A percentile compares a stretch with the other conserved stretches of the same genome.
phyloP scores from a whole-genome alignment of 1,140 invertebrate genomes.

The Anadara kagoshimensis region DNA sequence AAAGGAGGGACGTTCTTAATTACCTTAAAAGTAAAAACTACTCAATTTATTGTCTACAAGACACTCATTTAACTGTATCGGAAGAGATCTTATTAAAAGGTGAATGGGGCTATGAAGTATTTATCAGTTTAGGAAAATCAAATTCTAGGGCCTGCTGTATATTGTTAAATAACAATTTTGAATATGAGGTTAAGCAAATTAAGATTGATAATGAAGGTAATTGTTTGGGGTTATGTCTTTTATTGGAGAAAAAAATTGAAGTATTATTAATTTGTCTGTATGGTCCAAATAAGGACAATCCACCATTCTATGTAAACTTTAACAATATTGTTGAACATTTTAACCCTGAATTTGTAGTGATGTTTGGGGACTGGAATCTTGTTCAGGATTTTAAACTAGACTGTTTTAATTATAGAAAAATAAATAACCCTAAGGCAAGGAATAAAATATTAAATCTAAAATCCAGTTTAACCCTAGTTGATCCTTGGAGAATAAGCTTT shows the following conservation, averaged over 20 bases:
- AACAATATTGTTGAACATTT: neutral
- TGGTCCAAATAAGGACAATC: neutral
- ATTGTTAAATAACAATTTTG: conserved; percentile 4
- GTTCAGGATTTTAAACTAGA: neutral
- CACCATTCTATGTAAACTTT: neutral
- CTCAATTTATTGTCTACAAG: neutral
- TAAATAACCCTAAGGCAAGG: neutral
- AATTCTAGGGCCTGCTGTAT: neutral
- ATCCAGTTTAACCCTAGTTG: neutral
- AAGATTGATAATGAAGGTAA: neutral
- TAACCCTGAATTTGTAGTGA: neutral
- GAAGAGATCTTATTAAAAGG: neutral
- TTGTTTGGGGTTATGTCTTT: neutral
- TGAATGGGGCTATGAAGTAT: neutral
- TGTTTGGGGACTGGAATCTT: neutral
- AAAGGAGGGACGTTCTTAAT: conserved; percentile 7
- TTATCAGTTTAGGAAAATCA: neutral
- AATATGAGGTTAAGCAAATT: neutral
- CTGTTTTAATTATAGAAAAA: neutral
- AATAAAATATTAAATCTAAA: neutral
- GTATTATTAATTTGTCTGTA: neutral
- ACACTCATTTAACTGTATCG: neutral
- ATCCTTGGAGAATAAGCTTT: neutral
- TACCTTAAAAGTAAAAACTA: neutral
- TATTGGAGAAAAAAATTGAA: neutral